Base-by-base conservation (phyloP, 64 coral and sea anemone species). In the Montipora capricornis region DNA sequence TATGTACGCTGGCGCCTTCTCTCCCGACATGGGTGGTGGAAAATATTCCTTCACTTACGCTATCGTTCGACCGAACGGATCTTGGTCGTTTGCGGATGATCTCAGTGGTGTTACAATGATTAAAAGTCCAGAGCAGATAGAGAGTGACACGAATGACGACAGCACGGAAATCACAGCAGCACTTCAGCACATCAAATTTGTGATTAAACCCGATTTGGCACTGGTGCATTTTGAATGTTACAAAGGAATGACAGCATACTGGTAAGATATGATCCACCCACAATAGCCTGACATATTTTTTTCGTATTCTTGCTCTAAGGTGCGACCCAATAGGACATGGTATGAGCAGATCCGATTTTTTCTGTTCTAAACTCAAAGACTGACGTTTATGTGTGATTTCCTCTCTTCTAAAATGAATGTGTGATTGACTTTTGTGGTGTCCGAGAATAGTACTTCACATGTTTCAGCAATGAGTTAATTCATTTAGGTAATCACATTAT, bases 51-150 rank as follows among this genome's bases (percentile, higher is more conserved):
- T 17, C 19, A 69, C 15, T 45, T 20, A 59, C 60, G 53, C 80
- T 17, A 19, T 83, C 60, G 80, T 58, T 17, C 20, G 80, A 19
- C 80, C 80, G 24, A n/a, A 57, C 45, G 80, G 80, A 6, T 26
- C 82, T 44, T 85, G 58, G 82, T 85, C 82, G 24, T 85, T 85
- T 85, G 82, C 44, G 58, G 16, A 85, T 12, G 49, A 85, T 68
- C 82, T 85, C 3, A 44, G 50, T 68, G 19, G 5, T 17, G n/a
- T 85, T 19, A 15, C 47, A 7, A 29, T 46, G 58, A 12, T 68
- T 19, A 61, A 85, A 48, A 85, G 45, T 15, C 4, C 37, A 14
- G 20, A 85, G 20, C 29, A 29, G 29, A 16, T 46, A 46, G 20
- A 15, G 49, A 68, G 29, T 29, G 29, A 68, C 6, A 71, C 19